Percentiles rank a stretch among this genome's conserved stretches.
Evolutionary conservation across 1,140 invertebrate genomes (phyloP).

Genomic region (Phocides pigmalion): DNA sequence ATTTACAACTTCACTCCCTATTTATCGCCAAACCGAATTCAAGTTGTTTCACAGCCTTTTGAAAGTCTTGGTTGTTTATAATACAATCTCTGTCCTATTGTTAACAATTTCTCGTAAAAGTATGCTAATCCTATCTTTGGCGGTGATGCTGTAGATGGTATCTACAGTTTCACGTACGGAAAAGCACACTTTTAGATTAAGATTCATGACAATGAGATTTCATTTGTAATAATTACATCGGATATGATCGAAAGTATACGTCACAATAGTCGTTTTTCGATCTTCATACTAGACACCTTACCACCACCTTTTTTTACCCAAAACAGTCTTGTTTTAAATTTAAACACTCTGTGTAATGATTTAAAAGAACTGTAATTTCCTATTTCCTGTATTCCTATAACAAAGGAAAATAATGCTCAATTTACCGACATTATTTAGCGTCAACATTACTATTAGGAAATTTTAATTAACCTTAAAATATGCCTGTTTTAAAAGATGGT

Average conservation of each 20-base stretch:
- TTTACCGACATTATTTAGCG: no score
- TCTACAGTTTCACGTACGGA: slow-evolving; percentile 3
- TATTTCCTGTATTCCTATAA: no score
- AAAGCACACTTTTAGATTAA: slow-evolving; percentile 14
- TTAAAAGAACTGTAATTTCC: no score
- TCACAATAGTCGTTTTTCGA: no score
- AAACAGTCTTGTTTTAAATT: no score
- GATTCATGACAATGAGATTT: slow-evolving; percentile 19
- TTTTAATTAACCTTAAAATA: no score
- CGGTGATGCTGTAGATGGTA: slow-evolving; percentile 5
- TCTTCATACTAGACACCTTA: no score
- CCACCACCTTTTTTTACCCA: no score
- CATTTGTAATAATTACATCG: slow-evolving; percentile 3
- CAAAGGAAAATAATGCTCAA: no score
- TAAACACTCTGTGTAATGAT: no score
- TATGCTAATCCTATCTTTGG: slow-evolving; percentile 19
- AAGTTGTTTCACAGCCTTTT: slow-evolving; percentile 79
- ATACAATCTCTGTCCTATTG: slow-evolving; percentile 57
- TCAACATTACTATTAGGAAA: no score
- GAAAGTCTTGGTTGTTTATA: slow-evolving; percentile 73
- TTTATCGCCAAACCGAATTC: slow-evolving; percentile 62
- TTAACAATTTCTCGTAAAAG: slow-evolving; percentile 6
- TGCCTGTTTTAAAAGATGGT: no score
- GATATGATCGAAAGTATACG: not conserved
- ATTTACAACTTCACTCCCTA: not conserved